phyloP scores from a whole-genome alignment of 2,113 vertebrate genomes.

The Leptodactylus fuscus region DNA sequence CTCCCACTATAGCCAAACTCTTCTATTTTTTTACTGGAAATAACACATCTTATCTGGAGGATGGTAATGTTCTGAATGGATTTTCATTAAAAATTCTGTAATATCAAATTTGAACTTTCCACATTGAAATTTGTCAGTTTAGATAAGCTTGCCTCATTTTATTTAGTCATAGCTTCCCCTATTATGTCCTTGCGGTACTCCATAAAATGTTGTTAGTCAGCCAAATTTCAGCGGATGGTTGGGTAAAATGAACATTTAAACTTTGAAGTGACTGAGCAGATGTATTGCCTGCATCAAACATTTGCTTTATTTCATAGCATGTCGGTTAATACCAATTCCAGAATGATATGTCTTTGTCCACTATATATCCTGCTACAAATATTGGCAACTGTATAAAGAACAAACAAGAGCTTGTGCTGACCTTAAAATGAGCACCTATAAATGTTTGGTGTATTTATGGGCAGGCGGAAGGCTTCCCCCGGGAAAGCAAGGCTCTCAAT shows the following conservation, averaged over 20 bases:
- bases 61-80: background rate
- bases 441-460: conserved; percentile 48
- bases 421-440: conserved; percentile 27
- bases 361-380: conserved; percentile 19
- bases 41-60: background rate
- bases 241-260: background rate
- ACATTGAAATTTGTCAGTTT: background rate
- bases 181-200: background rate
- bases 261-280: conserved; percentile 13
- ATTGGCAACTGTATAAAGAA: conserved; percentile 51
- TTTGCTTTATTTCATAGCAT: conserved; percentile 25
- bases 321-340: conserved; percentile 1
- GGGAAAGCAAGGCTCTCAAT: conserved; percentile 18
- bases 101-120: background rate
- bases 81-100: background rate
- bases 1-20: background rate
- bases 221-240: background rate
- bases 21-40: background rate
- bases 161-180: background rate
- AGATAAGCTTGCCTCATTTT: background rate
- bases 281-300: background rate
- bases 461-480: conserved; percentile 1
- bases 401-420: conserved; percentile 34
- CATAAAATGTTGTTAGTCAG: conserved; percentile 24
- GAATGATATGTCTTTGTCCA: background rate